Conservation (phyloP, 2,113 vertebrate species). For the Platichthys flesus region DNA sequence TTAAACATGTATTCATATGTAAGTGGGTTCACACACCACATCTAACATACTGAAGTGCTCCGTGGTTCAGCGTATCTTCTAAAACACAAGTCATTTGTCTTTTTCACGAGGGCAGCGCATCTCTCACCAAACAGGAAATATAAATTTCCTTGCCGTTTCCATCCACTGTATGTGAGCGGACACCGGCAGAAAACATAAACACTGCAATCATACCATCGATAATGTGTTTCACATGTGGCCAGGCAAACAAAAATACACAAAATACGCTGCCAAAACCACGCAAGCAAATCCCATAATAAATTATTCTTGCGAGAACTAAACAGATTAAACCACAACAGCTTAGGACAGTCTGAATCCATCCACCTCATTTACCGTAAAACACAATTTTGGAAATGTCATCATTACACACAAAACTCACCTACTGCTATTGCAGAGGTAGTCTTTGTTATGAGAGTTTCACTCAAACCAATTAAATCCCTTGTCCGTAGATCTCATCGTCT, state of each 20-base stretch:
- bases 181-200: slow-evolving; percentile 37
- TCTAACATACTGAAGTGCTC: slow-evolving; percentile 1
- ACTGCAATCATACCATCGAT: slow-evolving; percentile 16
- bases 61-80: slow-evolving; percentile 1
- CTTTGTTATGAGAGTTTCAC: neutral
- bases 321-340: neutral
- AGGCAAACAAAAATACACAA: slow-evolving; percentile 7
- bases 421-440: neutral
- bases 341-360: neutral
- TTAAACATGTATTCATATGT: neutral
- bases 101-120: slow-evolving; percentile 29
- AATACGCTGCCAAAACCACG: slow-evolving; percentile 21
- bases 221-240: slow-evolving; percentile 46
- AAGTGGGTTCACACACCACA: neutral
- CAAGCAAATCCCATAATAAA: slow-evolving; percentile 26
- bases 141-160: slow-evolving; percentile 36
- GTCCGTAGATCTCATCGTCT: neutral
- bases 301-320: slow-evolving; percentile 25
- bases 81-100: slow-evolving; percentile 39
- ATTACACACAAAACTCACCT: neutral
- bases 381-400: neutral
- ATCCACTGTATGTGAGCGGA: slow-evolving; percentile 17
- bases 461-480: neutral
- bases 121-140: slow-evolving; percentile 55
- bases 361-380: neutral